A percentile compares a stretch with the other conserved stretches of the same genome.
Evolutionary conservation across 2,888 invertebrate species (phyloP).

Genomic region (Smittia aterrima): DNA sequence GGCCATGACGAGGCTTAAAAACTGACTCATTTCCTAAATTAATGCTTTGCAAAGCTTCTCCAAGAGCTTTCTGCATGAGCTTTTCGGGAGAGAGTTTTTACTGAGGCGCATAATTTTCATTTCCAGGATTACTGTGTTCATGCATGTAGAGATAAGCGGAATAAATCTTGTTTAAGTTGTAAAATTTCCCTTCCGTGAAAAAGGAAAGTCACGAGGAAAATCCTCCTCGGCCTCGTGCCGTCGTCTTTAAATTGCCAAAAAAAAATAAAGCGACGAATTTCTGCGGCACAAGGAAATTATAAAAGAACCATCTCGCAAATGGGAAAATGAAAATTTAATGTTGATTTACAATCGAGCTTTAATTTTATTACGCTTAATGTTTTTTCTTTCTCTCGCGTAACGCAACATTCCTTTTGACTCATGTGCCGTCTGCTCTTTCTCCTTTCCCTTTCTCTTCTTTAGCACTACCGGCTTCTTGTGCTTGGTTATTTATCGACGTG

Average conservation of each 20-base stretch:
- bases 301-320: constrained; percentile 26
- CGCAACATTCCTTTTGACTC: not conserved
- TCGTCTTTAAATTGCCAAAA: not conserved
- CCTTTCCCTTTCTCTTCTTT: constrained; percentile 45
- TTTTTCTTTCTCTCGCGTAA: not conserved
- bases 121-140: not conserved
- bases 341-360: constrained; percentile 28
- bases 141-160: constrained; percentile 23
- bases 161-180: constrained; percentile 29
- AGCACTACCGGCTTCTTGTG: constrained; percentile 84
- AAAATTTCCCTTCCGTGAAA: not conserved
- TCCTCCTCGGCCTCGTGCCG: not conserved
- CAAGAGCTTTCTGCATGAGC: too few relatives aligned
- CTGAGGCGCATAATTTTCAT: too few relatives aligned
- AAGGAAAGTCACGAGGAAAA: not conserved
- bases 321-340: constrained; percentile 28
- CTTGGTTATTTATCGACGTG: constrained; percentile 82
- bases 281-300: constrained; percentile 21
- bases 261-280: not conserved
- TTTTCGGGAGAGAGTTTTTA: too few relatives aligned
- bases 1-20: too few relatives aligned
- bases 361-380: constrained; percentile 33
- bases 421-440: not conserved
- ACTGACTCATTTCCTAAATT: too few relatives aligned
- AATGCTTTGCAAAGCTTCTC: too few relatives aligned